A percentile compares a stretch with the other conserved stretches of the same genome.
These are phyloP conservation scores for Sesia apiformis DNA, from an alignment of 2,888 invertebrate species.

Conservation along the genomic window DNA sequence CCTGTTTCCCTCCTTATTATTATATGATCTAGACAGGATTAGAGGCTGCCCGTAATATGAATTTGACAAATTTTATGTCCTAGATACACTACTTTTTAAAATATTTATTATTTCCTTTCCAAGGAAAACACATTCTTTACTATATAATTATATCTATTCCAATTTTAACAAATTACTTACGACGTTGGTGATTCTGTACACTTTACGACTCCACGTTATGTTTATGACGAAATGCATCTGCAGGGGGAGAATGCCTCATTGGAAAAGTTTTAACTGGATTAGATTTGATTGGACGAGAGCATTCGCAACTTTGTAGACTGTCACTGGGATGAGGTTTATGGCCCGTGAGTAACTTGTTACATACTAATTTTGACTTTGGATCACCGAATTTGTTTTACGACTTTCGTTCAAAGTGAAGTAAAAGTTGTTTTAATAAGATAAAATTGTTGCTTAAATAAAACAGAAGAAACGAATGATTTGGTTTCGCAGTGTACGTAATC, in stretches of 20 bases:
- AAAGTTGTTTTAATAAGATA: background rate
- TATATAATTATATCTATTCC: constrained; percentile 1
- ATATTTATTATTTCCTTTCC: no score
- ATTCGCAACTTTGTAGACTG: constrained; percentile 14
- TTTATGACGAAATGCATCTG: constrained; percentile 9
- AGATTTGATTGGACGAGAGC: constrained; percentile 49
- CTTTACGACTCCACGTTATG: constrained; percentile 7
- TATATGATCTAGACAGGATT: no score
- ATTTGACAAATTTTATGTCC: no score
- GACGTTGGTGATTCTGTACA: constrained; percentile 7
- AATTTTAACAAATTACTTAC: constrained; percentile 3
- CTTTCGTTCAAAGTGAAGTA: background rate
- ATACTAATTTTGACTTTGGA: constrained; percentile 19
- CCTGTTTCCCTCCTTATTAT: no score
- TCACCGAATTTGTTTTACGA: background rate
- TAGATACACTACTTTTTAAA: no score
- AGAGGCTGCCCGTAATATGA: no score
- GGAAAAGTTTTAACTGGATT: constrained; percentile 71
- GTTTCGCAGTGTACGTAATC: no score
- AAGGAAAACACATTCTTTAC: background rate
- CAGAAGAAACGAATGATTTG: no score
- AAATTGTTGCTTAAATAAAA: no score
- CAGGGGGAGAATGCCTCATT: constrained; percentile 52
- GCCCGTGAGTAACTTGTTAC: constrained; percentile 43
- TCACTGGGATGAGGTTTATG: constrained; percentile 25